Evolutionary conservation across 2,113 vertebrate species (phyloP), one percentile per base, ranked within the genome.

Genomic region (Callipepla californica): DNA sequence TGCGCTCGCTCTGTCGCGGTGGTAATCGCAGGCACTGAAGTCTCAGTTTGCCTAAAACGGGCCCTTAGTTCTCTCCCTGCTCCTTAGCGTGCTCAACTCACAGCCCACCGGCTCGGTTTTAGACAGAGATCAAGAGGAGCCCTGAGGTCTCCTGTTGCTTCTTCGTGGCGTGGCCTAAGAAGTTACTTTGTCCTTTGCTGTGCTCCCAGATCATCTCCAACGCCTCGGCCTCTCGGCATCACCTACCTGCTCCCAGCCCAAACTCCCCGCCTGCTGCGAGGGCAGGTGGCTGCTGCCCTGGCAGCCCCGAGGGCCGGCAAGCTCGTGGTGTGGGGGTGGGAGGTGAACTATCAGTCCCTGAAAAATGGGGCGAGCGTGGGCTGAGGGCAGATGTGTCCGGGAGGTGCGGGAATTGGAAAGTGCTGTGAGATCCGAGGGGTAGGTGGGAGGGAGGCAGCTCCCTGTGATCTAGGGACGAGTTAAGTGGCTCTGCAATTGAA

Each of bases 221-320:
- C 15, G 20, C 21, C 30, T 66, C 20, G 25, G 14, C 38, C 38
- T 11, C 2, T 42, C 0, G 0, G 17, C 40, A 61, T n/a, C 22
- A 2, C 16, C 36, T 44, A 47, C 1, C 0, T 26, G 26, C 26
- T 53, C 51, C 51, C 26, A 8, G 51, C 14, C 51, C 26, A 26
- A 17, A 15, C 26, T 53, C 26, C 26, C 26, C 15, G 15, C 26
- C 51, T 26, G 1, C 51, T 53, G 51, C 15, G 51, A 53, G 51
- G 26, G 51, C 15, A 53, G 26, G 26, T 17, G 51, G 26, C 51
- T 53, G 51, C 26, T 53, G 26, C 26, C 30, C 28, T 57, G 9
- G 53, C 53, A 20, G 55, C 32, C 18, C 32, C 17, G 32, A 20
- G 18, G 30, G 55, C 55, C 4, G 18, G 11, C 55, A 58, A 58